phyloP scores from a whole-genome alignment of 1,140 invertebrate genomes.

The Sinella curviseta region DNA sequence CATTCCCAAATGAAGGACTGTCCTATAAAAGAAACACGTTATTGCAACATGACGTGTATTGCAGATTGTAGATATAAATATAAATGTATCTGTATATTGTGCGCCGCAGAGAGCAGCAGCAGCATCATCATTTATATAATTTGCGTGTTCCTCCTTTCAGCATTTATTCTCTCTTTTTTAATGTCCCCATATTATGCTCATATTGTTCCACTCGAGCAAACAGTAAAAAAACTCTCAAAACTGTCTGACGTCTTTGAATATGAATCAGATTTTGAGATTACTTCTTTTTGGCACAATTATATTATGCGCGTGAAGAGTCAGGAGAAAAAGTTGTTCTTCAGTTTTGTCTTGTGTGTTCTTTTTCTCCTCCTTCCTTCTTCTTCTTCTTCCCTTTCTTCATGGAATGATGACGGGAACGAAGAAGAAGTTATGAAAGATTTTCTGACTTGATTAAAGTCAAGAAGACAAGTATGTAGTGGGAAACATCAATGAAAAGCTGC shows the following conservation, averaged over 20 bases:
- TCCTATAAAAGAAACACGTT: background rate
- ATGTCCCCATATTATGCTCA: too few relatives aligned
- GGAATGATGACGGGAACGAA: too few relatives aligned
- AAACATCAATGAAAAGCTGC: background rate
- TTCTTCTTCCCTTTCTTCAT: too few relatives aligned
- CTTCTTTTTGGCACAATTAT: conserved; percentile 25
- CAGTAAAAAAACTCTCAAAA: background rate
- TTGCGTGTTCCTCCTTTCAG: too few relatives aligned
- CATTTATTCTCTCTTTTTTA: too few relatives aligned
- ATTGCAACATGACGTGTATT: background rate
- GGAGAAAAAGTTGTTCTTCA: conserved; percentile 20
- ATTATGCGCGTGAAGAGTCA: conserved; percentile 24
- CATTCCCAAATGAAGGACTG: background rate
- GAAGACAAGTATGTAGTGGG: background rate
- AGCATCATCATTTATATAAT: too few relatives aligned
- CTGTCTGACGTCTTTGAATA: conserved; percentile 15
- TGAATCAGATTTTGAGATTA: conserved; percentile 23
- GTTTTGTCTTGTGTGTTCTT: conserved; percentile 14
- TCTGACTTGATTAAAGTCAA: conserved; percentile 24
- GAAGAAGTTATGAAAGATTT: conserved; percentile 23
- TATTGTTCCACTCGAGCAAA: conserved; percentile 9
- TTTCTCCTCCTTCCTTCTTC: background rate
- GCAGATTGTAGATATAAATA: background rate
- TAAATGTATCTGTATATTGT: background rate
- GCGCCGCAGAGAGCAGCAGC: too few relatives aligned